Conservation (phyloP, 2,888 invertebrate species). For the Athalia circularis region DNA sequence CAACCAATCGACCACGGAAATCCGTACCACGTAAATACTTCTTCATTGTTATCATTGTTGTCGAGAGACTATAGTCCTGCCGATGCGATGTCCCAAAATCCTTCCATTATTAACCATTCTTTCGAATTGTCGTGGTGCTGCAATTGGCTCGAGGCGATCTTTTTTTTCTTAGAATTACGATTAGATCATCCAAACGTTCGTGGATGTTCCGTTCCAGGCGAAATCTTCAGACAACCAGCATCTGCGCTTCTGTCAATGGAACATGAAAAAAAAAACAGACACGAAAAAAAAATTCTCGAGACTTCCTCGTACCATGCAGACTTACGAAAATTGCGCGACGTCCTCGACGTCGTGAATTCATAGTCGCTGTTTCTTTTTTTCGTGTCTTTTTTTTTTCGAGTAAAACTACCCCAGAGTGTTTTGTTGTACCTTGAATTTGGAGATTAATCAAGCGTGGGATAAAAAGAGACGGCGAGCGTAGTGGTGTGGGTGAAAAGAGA, state of each 20-base stretch:
- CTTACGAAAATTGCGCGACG: neutral
- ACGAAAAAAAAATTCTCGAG: neutral
- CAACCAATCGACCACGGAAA: conserved; percentile 7
- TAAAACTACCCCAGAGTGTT: neutral
- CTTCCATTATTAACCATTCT: conserved; percentile 34
- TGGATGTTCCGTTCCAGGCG: no score
- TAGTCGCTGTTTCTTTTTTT: neutral
- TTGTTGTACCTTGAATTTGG: neutral
- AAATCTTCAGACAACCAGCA: conserved; percentile 7
- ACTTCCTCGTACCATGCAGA: neutral
- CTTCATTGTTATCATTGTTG: conserved; percentile 36
- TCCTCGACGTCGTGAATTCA: neutral
- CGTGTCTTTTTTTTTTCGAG: no score
- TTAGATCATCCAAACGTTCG: conserved; percentile 3
- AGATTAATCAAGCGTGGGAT: conserved; percentile 23
- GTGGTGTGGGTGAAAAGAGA: neutral
- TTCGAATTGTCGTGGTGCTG: neutral
- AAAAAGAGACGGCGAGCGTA: conserved; percentile 13
- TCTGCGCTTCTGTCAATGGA: conserved; percentile 27
- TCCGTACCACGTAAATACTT: conserved; percentile 15
- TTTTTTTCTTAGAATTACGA: conserved; percentile 34
- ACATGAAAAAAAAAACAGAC: neutral
- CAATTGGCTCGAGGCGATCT: neutral
- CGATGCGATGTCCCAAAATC: conserved; percentile 40
- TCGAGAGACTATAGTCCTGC: conserved; percentile 1